These are phyloP conservation scores for Eledona agricola DNA, from an alignment of 2,888 invertebrate species.

Conservation along the genomic window DNA sequence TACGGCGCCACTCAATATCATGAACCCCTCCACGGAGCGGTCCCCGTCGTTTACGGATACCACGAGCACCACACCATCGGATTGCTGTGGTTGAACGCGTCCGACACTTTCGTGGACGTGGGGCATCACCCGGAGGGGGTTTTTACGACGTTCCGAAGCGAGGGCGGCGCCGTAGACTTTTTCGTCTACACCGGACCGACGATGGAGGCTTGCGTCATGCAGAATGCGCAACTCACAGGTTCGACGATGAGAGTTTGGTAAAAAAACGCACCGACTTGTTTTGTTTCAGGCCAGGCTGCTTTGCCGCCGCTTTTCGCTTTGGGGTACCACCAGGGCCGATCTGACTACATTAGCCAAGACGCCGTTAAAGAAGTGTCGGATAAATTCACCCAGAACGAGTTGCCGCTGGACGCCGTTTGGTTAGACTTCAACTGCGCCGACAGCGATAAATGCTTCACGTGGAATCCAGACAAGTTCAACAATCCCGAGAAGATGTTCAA, in stretches of 20 bases:
- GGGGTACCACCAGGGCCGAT: slow-evolving; percentile 50
- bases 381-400: slow-evolving; percentile 86
- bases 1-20: background rate
- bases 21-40: slow-evolving; percentile 60
- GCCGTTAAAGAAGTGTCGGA: slow-evolving; percentile 85
- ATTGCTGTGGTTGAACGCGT: slow-evolving; percentile 80
- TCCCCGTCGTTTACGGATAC: slow-evolving; percentile 92
- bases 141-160: slow-evolving; percentile 89
- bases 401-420: slow-evolving; percentile 97
- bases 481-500: slow-evolving; percentile 68
- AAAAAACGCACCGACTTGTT: background rate
- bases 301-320: slow-evolving; percentile 60
- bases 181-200: slow-evolving; percentile 89
- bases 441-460: slow-evolving; percentile 80
- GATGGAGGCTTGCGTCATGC: slow-evolving; percentile 83
- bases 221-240: slow-evolving; percentile 84
- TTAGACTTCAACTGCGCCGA: slow-evolving; percentile 98
- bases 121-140: slow-evolving; percentile 63
- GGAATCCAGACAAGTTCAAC: slow-evolving; percentile 89
- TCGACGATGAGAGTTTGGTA: slow-evolving; percentile 1
- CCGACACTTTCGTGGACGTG: slow-evolving; percentile 97
- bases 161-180: slow-evolving; percentile 91
- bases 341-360: slow-evolving; percentile 94
- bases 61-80: slow-evolving; percentile 63
- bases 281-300: slow-evolving; percentile 66